Evolutionary conservation across 2,113 vertebrate genomes (phyloP), one percentile per base, ranked within the genome.

Genomic region (Menura novaehollandiae): DNA sequence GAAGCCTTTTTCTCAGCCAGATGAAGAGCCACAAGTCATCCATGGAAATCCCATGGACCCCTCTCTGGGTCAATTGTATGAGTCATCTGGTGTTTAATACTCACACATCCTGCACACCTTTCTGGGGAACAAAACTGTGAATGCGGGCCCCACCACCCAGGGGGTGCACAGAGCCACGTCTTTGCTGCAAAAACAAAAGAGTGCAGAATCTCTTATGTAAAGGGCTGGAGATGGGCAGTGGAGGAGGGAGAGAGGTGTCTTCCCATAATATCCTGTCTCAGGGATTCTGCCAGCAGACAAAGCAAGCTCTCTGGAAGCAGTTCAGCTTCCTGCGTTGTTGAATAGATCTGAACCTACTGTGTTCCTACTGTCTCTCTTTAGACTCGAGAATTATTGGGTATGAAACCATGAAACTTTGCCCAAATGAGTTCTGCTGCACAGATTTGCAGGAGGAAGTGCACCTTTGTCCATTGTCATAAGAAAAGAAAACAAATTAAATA

Each of bases 281-380:
- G 46, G 23, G 58, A 90, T 78, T 21, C 63, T 95, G 92, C 85
- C 93, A 96, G 72, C 44, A 95, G 91, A 95, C 91, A 93, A 95
- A 94, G 81, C 67, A 77, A 82, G 71, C 4, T 18, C 58, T 88
- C 72, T 95, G 94, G 91, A 93, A 93, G 55, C 27, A 2, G 39
- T 94, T 91, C 91, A 94, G 91, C 79, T 95, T 91, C 94, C 94
- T 78, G 76, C 0, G 0, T 55, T 77, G 83, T 74, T 86, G 64
- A 95, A 92, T 77, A 93, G 63, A 30, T 86, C 91, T 93, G 59
- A 91, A 74, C 64, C 72, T 55, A 88, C 66, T 88, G 85, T 52
- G 74, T 49, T 94, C 79, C 71, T 86, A 86, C 76, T 76, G 39
- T 78, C 14, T 90, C 82, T 71, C 91, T 88, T 96, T 92, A 94